Percentiles rank a stretch among this genome's conserved stretches.
Conservation (phyloP, 2,113 vertebrate species). For the Sakesphorus luctuosus region DNA sequence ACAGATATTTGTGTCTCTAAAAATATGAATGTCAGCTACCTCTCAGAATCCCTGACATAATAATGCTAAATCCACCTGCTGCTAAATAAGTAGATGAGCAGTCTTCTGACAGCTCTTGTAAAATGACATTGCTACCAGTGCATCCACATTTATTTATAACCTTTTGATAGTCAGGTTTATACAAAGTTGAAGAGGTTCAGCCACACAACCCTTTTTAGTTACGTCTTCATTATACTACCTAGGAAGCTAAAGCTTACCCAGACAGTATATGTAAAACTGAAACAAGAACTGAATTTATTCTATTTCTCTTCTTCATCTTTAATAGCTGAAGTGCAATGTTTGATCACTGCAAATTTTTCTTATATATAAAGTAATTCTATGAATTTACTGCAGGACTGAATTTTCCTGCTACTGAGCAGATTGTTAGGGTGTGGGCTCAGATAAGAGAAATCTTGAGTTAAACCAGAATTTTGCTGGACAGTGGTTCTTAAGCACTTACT, state of each 20-base stretch:
- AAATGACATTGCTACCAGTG: background rate
- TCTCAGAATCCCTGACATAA: constrained; percentile 43
- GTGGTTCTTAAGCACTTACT: constrained; percentile 85
- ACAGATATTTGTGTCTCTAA: constrained; percentile 18
- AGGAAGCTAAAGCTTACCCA: constrained; percentile 44
- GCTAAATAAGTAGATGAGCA: constrained; percentile 24
- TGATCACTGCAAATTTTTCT: background rate
- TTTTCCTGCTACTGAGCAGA: constrained; percentile 29
- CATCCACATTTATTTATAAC: background rate
- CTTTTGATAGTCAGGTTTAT: constrained; percentile 9
- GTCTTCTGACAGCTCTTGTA: background rate
- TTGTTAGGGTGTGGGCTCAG: constrained; percentile 59
- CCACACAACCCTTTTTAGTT: constrained; percentile 46
- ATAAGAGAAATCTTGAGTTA: constrained; percentile 54
- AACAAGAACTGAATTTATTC: background rate
- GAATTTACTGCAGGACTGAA: background rate
- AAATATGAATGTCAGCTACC: constrained; percentile 29
- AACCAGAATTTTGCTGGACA: constrained; percentile 19
- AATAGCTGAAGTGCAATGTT: background rate
- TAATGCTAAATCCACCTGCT: constrained; percentile 51
- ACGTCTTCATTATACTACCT: constrained; percentile 19
- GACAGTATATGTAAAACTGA: constrained; percentile 16
- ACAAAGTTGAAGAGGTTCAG: constrained; percentile 18
- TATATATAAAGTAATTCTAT: background rate
- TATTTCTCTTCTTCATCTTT: constrained; percentile 31